A percentile compares a stretch with the other conserved stretches of the same genome.
Conservation (phyloP, 2,797 vertebrate genomes). For the Bufotes viridis region DNA sequence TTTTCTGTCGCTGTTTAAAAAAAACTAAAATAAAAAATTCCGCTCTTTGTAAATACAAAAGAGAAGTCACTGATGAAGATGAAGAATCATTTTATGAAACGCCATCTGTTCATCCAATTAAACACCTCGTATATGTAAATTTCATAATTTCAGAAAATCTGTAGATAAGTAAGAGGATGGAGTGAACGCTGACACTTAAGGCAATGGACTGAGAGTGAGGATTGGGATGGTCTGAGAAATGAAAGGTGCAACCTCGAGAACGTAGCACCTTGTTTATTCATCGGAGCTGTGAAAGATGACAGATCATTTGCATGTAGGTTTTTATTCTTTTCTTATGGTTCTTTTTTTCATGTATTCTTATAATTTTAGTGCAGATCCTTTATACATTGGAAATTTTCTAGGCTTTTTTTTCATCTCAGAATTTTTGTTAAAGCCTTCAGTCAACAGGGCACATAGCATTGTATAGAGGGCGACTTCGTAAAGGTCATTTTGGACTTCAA, state of each 20-base stretch:
- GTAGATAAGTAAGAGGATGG: conserved; percentile 54
- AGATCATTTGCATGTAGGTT: conserved; percentile 38
- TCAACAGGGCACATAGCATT: not conserved
- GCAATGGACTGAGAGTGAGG: conserved; percentile 47
- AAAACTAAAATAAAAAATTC: conserved; percentile 54
- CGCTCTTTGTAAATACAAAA: conserved; percentile 73
- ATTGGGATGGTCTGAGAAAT: conserved; percentile 43
- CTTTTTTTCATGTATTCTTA: conserved; percentile 5
- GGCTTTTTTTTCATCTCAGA: not conserved
- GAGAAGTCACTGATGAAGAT: conserved; percentile 74
- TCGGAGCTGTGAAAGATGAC: conserved; percentile 44
- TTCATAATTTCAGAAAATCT: conserved; percentile 58
- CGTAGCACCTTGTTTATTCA: conserved; percentile 17
- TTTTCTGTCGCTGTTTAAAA: conserved; percentile 65
- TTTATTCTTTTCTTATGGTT: not conserved
- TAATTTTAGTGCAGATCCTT: conserved; percentile 7
- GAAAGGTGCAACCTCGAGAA: conserved; percentile 56
- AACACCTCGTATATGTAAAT: conserved; percentile 64
- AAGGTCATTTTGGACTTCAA: not conserved
- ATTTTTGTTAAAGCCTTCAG: not conserved
- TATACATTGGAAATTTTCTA: not conserved
- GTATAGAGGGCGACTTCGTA: not conserved
- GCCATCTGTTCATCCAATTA: conserved; percentile 72
- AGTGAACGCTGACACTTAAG: conserved; percentile 29
- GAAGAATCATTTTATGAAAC: conserved; percentile 69